A percentile compares a stretch with the other conserved stretches of the same genome.
phyloP scores from a whole-genome alignment of 2,888 invertebrate species.

The Drosophila macrothrix region DNA sequence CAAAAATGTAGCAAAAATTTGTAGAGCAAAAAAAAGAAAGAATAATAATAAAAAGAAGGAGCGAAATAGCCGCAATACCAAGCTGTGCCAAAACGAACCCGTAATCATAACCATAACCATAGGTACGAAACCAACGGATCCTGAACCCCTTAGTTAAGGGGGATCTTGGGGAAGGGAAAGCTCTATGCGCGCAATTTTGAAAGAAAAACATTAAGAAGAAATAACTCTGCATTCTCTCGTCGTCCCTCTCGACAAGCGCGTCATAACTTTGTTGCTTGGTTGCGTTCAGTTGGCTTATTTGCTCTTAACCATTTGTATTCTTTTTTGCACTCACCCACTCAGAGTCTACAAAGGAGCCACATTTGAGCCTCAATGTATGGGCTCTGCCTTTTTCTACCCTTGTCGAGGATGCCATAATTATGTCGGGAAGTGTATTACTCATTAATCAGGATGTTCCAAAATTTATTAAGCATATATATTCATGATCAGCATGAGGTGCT shows the following conservation, averaged over 20 bases:
- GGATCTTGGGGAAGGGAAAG: conserved; percentile 1
- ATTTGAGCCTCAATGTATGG: conserved; percentile 18
- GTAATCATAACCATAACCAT: conserved; percentile 26
- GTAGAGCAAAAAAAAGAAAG: neutral
- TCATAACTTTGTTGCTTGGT: conserved; percentile 55
- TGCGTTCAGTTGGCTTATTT: conserved; percentile 63
- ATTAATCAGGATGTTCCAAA: neutral
- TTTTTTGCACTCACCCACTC: conserved; percentile 1
- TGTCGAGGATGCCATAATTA: neutral
- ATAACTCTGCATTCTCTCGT: conserved; percentile 4
- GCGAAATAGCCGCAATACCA: neutral
- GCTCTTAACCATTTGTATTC: conserved; percentile 45
- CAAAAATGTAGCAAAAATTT: conserved; percentile 26
- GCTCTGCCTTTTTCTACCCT: neutral
- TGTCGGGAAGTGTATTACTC: neutral
- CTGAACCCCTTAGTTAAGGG: neutral
- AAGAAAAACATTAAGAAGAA: conserved; percentile 70
- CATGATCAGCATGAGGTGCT: neutral
- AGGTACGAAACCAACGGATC: conserved; percentile 15
- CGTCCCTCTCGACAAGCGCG: neutral
- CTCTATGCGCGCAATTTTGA: conserved; percentile 63
- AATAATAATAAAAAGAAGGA: conserved; percentile 3
- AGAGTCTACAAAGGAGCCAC: conserved; percentile 1
- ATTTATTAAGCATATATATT: neutral
- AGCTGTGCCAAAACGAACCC: conserved; percentile 13